Percentiles rank a stretch among this genome's conserved stretches.
Conservation (phyloP, 2,113 vertebrate species). For the Loxodonta africana region DNA sequence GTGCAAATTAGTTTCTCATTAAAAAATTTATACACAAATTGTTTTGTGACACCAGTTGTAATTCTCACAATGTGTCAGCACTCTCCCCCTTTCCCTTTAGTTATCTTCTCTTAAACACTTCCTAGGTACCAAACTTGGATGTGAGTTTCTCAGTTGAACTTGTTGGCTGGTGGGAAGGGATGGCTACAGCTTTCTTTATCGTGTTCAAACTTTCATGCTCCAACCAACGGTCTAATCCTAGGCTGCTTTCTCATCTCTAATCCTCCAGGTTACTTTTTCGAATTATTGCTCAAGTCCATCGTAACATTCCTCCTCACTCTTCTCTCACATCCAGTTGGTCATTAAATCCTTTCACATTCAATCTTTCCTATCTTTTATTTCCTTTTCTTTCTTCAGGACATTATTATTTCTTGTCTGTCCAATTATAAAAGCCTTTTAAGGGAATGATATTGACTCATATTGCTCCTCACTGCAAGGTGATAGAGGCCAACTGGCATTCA, state of each 20-base stretch:
- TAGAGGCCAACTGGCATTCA: neutral
- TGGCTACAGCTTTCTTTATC: neutral
- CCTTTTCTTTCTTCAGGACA: neutral
- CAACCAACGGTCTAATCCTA: neutral
- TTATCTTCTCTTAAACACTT: neutral
- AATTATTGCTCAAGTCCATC: neutral
- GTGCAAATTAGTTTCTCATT: too few species aligned
- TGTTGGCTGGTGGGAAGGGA: neutral
- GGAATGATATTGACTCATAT: neutral
- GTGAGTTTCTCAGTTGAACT: neutral
- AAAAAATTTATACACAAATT: too few species aligned
- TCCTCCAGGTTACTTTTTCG: neutral
- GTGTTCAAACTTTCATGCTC: neutral
- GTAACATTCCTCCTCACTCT: neutral
- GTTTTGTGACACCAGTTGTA: too few species aligned
- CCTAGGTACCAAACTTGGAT: neutral
- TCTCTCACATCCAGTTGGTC: neutral
- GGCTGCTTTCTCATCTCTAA: neutral
- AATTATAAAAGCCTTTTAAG: neutral
- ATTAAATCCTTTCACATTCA: neutral
- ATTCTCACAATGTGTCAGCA: too few species aligned
- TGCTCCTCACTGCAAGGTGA: neutral
- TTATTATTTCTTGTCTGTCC: neutral
- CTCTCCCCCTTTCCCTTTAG: too few species aligned
- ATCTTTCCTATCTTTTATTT: neutral